These are phyloP conservation scores for Betta splendens DNA, from an alignment of 2,797 vertebrate genomes.

Conservation along the genomic window DNA sequence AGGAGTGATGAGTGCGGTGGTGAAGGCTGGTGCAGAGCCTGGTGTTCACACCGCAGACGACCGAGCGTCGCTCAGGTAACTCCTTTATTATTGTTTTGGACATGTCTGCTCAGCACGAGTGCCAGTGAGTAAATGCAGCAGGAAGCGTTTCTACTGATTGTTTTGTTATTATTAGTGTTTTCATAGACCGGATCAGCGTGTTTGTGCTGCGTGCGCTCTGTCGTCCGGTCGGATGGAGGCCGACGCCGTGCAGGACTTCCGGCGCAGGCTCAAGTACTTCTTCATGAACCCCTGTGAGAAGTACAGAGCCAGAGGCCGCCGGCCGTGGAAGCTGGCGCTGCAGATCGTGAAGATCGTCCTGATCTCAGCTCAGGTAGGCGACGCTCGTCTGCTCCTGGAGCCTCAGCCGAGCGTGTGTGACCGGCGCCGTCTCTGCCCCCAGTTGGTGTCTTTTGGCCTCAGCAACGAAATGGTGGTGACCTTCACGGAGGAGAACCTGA, in stretches of 20 bases:
- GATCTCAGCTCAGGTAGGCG: constrained; percentile 90
- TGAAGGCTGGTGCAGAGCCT: constrained; percentile 27
- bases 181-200: too few species aligned
- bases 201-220: too few species aligned
- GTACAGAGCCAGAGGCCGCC: constrained; percentile 90
- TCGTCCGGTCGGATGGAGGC: too few species aligned
- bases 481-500: constrained; percentile 93
- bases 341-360: constrained; percentile 93
- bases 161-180: too few species aligned
- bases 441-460: constrained; percentile 93
- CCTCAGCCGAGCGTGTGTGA: neutral
- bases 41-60: constrained; percentile 22
- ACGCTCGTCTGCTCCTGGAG: neutral
- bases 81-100: constrained; percentile 5
- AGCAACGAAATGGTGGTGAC: constrained; percentile 97
- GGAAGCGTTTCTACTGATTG: too few species aligned
- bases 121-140: too few species aligned
- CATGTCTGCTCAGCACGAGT: too few species aligned
- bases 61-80: constrained; percentile 45
- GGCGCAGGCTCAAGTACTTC: constrained; percentile 92
- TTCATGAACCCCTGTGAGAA: constrained; percentile 99
- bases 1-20: constrained; percentile 47
- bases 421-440: neutral
- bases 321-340: constrained; percentile 93
- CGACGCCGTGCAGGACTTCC: constrained; percentile 84